A percentile compares a stretch with the other conserved stretches of the same genome.
Evolutionary conservation across 2,797 vertebrate species (phyloP).

Genomic region (Malacoctenus gilli): DNA sequence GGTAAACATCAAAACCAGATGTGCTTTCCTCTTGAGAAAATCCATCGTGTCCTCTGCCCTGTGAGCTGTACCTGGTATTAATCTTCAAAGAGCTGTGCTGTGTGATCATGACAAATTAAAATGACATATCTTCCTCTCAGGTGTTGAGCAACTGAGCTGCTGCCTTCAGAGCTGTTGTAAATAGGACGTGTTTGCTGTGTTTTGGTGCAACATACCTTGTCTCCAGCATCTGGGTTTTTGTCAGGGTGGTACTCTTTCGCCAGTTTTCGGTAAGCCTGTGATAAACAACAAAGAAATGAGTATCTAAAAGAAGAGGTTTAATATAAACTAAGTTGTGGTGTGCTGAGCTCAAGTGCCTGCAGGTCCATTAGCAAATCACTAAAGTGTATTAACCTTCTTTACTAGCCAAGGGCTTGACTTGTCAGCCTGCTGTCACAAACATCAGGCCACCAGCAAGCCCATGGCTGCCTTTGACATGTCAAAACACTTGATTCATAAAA

Average conservation of each 20-base stretch:
- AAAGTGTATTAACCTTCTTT: constrained; percentile 13
- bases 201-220: constrained; percentile 85
- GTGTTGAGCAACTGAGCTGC: constrained; percentile 8
- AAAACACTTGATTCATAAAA: background rate
- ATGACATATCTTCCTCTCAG: constrained; percentile 17
- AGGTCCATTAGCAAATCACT: constrained; percentile 11
- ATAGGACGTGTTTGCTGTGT: background rate
- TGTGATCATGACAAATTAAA: constrained; percentile 23
- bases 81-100: constrained; percentile 15
- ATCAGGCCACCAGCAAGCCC: constrained; percentile 43
- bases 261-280: constrained; percentile 93
- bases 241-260: constrained; percentile 98
- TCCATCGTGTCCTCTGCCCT: constrained; percentile 9
- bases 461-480: constrained; percentile 41
- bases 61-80: constrained; percentile 4
- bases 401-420: constrained; percentile 9
- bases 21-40: background rate
- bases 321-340: constrained; percentile 2
- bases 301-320: background rate
- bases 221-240: constrained; percentile 97
- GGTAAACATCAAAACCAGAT: constrained; percentile 12
- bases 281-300: constrained; percentile 26
- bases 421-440: constrained; percentile 59
- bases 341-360: background rate
- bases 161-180: background rate